Conservation (phyloP, 1,140 invertebrate species). For the Brachionus asplanchnoidis region DNA sequence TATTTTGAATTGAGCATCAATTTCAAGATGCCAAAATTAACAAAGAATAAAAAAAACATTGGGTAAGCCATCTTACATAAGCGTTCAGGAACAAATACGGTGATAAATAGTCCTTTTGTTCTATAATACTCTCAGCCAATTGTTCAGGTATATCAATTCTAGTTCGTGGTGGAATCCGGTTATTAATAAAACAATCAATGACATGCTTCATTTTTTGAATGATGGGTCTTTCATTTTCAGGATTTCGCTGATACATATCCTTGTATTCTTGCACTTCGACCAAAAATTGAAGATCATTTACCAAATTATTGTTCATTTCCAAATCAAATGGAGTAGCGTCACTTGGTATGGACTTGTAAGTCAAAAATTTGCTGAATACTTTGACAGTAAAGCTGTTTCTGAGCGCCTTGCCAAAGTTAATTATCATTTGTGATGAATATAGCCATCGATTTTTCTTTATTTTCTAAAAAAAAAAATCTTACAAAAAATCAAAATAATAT, state of each 20-base stretch:
- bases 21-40: too few species aligned
- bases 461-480: background rate
- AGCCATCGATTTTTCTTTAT: slow-evolving; percentile 31
- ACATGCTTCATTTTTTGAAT: slow-evolving; percentile 41
- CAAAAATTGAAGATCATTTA: slow-evolving; percentile 36
- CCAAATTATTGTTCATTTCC: slow-evolving; percentile 16
- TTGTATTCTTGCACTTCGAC: slow-evolving; percentile 37
- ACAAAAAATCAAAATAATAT: background rate
- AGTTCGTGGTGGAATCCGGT: slow-evolving; percentile 22
- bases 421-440: slow-evolving; percentile 30
- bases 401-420: slow-evolving; percentile 33
- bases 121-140: background rate
- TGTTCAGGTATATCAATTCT: slow-evolving; percentile 18
- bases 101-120: slow-evolving; percentile 36
- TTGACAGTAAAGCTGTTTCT: slow-evolving; percentile 37
- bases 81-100: slow-evolving; percentile 23
- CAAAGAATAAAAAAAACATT: too few species aligned
- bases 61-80: background rate
- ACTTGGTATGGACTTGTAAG: background rate
- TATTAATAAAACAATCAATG: slow-evolving; percentile 36
- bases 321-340: background rate
- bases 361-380: slow-evolving; percentile 38
- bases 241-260: slow-evolving; percentile 22
- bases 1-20: too few species aligned
- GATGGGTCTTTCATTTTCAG: slow-evolving; percentile 28